Conservation (phyloP, 2,113 vertebrate genomes). For the Amblyopsis rosae region DNA sequence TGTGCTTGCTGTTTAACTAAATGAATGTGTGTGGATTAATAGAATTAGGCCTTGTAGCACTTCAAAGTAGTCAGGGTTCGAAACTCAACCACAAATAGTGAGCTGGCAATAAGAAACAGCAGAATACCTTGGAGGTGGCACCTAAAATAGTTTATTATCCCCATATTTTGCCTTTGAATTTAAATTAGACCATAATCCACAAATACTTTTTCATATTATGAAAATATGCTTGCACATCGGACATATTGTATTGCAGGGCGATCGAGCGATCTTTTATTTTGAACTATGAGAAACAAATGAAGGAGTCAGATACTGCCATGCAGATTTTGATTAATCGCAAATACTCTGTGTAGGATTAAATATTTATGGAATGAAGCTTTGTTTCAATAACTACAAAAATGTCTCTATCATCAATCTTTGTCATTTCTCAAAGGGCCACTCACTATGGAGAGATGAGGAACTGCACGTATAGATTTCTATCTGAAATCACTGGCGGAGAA, state of each 20-base stretch:
- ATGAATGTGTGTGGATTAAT: conserved; percentile 48
- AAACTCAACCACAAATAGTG: conserved; percentile 67
- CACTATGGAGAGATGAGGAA: conserved; percentile 60
- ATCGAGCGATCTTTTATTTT: conserved; percentile 2
- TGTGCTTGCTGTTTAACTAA: conserved; percentile 54
- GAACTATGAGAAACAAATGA: conserved; percentile 37
- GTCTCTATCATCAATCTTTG: conserved; percentile 63
- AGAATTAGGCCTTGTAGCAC: conserved; percentile 30
- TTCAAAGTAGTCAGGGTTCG: conserved; percentile 37
- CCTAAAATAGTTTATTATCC: conserved; percentile 63
- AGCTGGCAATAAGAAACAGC: conserved; percentile 53
- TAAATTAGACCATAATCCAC: conserved; percentile 61
- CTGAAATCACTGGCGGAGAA: conserved; percentile 60
- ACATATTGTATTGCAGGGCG: neutral
- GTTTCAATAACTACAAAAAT: conserved; percentile 62
- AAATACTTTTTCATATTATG: conserved; percentile 51
- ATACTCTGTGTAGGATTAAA: conserved; percentile 55
- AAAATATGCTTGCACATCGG: conserved; percentile 36
- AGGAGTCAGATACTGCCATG: conserved; percentile 49
- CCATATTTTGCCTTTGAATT: conserved; percentile 51
- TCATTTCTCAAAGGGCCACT: conserved; percentile 57
- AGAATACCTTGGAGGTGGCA: conserved; percentile 67
- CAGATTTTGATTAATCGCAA: conserved; percentile 59
- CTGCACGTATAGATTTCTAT: conserved; percentile 67
- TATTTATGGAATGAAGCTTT: conserved; percentile 64